Base-by-base conservation (phyloP, 2,113 vertebrate species). In the Bujurquina vittata region DNA sequence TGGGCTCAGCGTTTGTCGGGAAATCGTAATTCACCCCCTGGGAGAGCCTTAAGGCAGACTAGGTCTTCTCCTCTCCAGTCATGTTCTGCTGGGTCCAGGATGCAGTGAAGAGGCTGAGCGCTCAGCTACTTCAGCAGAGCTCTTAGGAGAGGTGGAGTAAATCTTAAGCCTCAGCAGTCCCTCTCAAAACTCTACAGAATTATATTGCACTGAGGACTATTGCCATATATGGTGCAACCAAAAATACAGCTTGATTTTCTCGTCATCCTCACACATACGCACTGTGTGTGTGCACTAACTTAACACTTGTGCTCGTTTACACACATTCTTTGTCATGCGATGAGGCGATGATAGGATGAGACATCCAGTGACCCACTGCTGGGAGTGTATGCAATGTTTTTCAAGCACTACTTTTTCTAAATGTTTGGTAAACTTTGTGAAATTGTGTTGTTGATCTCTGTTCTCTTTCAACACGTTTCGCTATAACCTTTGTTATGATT, bases 11-110 rank as follows among this genome's bases (percentile, higher is more conserved):
- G 43, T 78, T 82, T 89, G 87, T 91, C 85, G 88, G 93, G 95
- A 94, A 95, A 94, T 89, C 88, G 84, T 95, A 94, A 95, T 87
- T 95, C 93, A 94, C 72, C 85, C 84, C 77, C 23, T 77, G 81
- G 77, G 85, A 90, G 84, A 88, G 59, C 65, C 82, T 81, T 31
- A 88, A 85, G 85, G 79, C 22, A 2, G 81, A 85, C 49, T 80
- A 67, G 79, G 77, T 88, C 84, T 73, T 79, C 76, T 40, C 63
- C 60, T 54, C 63, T 17, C 1, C 20, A 18, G 73, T 77, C 46
- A 65, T 87, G 83, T 92, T 93, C 85, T 92, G 84, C 87, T 87
- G 87, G 65, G 85, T 88, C 87, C 92, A 94, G 93, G 92, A 94
- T 92, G 89, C 81, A 18, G 84, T 90, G 87, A 94, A 92, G 90